Evolutionary conservation across 2,113 vertebrate species (phyloP), one percentile per base, ranked within the genome.

Genomic region (Epinephelus lanceolatus): DNA sequence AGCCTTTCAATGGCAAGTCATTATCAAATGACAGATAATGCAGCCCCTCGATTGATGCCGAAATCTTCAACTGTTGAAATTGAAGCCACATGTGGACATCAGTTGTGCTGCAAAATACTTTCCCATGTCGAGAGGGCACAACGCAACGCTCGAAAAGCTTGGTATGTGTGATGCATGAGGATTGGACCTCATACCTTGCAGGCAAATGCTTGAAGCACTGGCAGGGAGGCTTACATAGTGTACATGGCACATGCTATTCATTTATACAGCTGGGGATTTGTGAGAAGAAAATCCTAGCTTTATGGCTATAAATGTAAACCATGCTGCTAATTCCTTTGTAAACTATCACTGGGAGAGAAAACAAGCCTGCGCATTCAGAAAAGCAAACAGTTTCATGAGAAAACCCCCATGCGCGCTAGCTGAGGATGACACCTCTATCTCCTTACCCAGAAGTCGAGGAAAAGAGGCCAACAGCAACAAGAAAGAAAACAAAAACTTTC

Each of bases 71-170:
- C 84, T 89, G 89, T 85, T 84, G 66, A 81, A 94, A 95, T 94
- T 88, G 92, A 90, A 94, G 92, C 93, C 94, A 95, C 92, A 94
- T 96, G 95, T 93, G 80, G 84, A 87, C 88, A 89, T 89, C 84
- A 79, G 78, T 86, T n/a, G 91, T 76, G 85, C 87, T 90, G 73
- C 87, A 82, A 88, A 93, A 94, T 90, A 94, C 91, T 95, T 95
- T 95, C 93, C 94, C 94, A 95, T 80, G 71, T 94, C 69, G 45
- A 56, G 67, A 79, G 83, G 86, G 85, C 71, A 76, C 81, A 80
- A 69, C 30, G 42, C 65, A 40, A 65, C 7, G 68, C 79, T 73
- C 70, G 75, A 80, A 45, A 85, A 74, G 67, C 80, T 69, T 73
- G 52, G 89, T 82, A 89, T 93, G 92, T 90, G 90, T 78, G 78